phyloP scores from a whole-genome alignment of 1,140 invertebrate species.

The Parapsyche elsis region DNA sequence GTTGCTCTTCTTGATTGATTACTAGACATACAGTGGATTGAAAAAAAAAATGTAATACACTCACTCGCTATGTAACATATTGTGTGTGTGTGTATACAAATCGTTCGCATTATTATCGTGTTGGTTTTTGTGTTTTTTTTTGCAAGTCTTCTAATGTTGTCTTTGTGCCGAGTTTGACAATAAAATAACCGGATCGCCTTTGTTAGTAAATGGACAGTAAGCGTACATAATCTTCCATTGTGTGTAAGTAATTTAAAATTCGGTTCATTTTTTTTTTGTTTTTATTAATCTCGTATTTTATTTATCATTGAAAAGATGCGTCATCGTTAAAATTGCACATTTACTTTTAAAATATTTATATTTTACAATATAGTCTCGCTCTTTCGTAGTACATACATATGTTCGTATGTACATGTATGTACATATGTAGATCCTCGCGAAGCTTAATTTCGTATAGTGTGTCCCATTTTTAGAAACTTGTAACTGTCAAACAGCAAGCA shows the following conservation, averaged over 20 bases:
- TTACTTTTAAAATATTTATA: no score
- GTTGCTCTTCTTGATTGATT: conserved; percentile 15
- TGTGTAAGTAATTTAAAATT: conserved; percentile 7
- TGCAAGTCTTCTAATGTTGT: no score
- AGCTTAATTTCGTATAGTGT: no score
- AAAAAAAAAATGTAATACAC: background rate
- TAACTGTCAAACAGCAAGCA: no score
- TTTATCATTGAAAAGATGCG: no score
- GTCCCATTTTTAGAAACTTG: no score
- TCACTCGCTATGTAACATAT: background rate
- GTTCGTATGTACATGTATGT: no score
- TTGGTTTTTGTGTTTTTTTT: background rate
- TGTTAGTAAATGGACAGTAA: conserved; percentile 4
- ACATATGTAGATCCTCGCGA: no score
- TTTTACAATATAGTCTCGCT: no score
- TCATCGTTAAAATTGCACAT: no score
- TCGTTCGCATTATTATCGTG: conserved; percentile 9
- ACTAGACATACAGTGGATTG: background rate
- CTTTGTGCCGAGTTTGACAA: background rate
- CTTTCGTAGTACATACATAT: no score
- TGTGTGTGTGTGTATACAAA: background rate
- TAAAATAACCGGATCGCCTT: conserved; percentile 17
- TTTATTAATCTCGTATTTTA: no score
- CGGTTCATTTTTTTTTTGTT: background rate
- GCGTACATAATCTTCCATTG: conserved; percentile 1